Evolutionary conservation across 2,113 vertebrate genomes (phyloP), one percentile per base, ranked within the genome.

Genomic region (Scortum barcoo): DNA sequence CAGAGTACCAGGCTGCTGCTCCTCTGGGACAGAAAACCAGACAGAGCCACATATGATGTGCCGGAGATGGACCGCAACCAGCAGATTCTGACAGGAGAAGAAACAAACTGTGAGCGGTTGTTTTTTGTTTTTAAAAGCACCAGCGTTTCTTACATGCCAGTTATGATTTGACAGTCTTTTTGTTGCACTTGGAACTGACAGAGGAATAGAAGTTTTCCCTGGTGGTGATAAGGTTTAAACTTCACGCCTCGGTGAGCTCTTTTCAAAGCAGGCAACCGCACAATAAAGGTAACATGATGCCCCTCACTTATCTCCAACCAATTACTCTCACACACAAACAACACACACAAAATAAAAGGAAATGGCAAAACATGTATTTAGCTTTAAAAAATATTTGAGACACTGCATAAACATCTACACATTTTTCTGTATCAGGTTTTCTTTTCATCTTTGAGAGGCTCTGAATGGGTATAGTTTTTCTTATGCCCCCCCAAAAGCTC

Each of bases 21-120:
- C 94, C 83, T 96, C 95, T 50, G 60, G 88, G 68, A 94, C 7
- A 3, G 61, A 88, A 76, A 96, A 88, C 63, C 20, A 56, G 28
- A 94, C 56, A 3, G 86, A 58, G 2, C 33, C 85, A 53, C 90
- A 93, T 46, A 72, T 57, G 72, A 88, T 84, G 83, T 89, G 88
- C 65, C 54, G 79, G 60, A 95, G 84, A 46, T 91, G 91, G 80
- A 91, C 69, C 74, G 93, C 48, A 58, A 93, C 72, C 88, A 94
- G 88, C 75, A 95, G 71, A 62, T 76, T 93, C 94, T 95, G 88
- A 88, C 3, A 22, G 28, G 82, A 81, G 77, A 53, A 83, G 48
- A 85, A 76, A 75, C 1, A 70, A 69, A 77, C 33, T 54, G 42
- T 75, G 33, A 92, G 68, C 17, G 36, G 53, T 76, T 19, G 61